A percentile compares a stretch with the other conserved stretches of the same genome.
These are phyloP conservation scores for Stictonetta naevosa DNA, from an alignment of 2,113 vertebrate genomes.

Conservation along the genomic window DNA sequence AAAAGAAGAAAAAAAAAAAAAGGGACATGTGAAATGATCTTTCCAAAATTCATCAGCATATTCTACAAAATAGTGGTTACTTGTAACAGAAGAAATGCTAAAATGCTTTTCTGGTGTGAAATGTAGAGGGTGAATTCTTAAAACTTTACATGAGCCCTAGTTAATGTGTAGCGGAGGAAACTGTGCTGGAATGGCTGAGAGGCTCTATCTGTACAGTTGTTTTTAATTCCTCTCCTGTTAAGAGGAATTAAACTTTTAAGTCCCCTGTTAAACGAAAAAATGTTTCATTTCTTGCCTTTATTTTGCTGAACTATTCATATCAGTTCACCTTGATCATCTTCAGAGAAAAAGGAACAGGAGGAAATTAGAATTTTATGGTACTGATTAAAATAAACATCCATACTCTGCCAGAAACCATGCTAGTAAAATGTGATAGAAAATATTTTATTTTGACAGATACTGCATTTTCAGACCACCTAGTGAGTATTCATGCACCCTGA, in stretches of 20 bases:
- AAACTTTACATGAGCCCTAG: not conserved
- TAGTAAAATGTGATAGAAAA: slow-evolving; percentile 5
- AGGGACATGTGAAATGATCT: not conserved
- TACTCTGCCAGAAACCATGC: not conserved
- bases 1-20: not conserved
- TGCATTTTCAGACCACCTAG: not conserved
- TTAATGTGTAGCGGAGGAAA: not conserved
- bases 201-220: not conserved
- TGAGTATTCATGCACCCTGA: not conserved
- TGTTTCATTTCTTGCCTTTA: not conserved
- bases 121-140: not conserved
- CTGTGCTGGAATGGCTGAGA: not conserved
- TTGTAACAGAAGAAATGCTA: not conserved
- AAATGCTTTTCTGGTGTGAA: not conserved
- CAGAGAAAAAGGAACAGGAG: not conserved
- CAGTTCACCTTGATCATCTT: slow-evolving; percentile 31
- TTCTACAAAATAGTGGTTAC: not conserved
- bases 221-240: not conserved
- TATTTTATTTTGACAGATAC: not conserved
- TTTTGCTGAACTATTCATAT: slow-evolving; percentile 4
- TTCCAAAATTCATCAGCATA: not conserved
- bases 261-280: not conserved
- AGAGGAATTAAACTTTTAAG: not conserved
- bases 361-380: not conserved
- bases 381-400: slow-evolving; percentile 39